Evolutionary conservation across 2,113 vertebrate species (phyloP).

Genomic region (Indicator indicator): DNA sequence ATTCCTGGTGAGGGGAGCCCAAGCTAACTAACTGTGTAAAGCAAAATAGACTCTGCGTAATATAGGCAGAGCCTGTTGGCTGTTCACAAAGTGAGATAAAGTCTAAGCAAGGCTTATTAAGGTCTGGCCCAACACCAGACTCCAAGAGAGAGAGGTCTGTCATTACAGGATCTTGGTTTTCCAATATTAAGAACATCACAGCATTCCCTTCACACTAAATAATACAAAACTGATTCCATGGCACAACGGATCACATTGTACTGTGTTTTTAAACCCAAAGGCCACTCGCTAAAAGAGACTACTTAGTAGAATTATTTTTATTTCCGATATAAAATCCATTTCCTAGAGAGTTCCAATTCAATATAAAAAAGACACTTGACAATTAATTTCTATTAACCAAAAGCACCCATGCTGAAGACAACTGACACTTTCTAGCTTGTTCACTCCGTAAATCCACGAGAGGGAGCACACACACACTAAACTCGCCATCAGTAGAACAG

Average conservation of each 20-base stretch:
- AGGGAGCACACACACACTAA: background rate
- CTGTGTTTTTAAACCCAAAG: background rate
- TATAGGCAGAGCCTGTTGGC: background rate
- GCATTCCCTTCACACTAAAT: background rate
- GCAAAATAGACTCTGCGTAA: background rate
- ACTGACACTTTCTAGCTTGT: background rate
- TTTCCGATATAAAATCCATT: background rate
- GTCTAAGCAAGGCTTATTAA: background rate
- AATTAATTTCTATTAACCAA: background rate
- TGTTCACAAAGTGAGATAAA: background rate
- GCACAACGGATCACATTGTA: background rate
- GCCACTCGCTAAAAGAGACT: background rate
- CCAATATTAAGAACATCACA: background rate
- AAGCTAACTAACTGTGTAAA: background rate
- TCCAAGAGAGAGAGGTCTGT: background rate
- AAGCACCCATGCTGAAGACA: background rate
- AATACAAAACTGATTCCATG: fast-evolving
- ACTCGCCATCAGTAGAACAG: background rate
- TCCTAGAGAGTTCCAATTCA: background rate
- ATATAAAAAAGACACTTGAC: background rate
- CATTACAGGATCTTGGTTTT: background rate
- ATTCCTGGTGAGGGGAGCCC: background rate
- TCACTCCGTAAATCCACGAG: background rate
- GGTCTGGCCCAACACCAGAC: background rate
- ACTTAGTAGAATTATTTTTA: background rate